phyloP scores from a whole-genome alignment of 2,797 vertebrate species.

The Lepus townsendii region DNA sequence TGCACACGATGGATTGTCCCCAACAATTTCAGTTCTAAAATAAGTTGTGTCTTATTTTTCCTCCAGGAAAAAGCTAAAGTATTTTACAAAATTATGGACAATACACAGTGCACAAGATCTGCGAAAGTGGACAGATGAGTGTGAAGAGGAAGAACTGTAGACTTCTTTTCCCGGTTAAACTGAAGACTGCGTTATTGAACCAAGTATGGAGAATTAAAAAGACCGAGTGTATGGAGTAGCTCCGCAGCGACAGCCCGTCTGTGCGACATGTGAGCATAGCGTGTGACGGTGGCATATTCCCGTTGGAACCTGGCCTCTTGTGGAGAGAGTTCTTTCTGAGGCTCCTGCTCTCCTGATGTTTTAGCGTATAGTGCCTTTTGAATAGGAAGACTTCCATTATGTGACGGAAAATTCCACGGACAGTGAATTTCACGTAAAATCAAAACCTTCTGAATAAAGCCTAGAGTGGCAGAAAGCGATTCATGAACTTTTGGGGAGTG shows the following conservation, averaged over 20 bases:
- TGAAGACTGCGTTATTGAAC: constrained; percentile 29
- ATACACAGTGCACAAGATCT: constrained; percentile 82
- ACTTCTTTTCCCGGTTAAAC: constrained; percentile 67
- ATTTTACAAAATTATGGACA: constrained; percentile 87
- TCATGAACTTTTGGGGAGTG: constrained; percentile 35
- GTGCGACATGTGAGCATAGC: background rate
- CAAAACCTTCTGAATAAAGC: constrained; percentile 70
- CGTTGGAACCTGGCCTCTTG: background rate
- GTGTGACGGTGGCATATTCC: background rate
- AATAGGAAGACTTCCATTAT: constrained; percentile 61
- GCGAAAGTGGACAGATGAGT: constrained; percentile 82
- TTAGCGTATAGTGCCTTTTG: constrained; percentile 27
- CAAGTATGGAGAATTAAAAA: constrained; percentile 56
- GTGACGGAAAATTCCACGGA: constrained; percentile 59
- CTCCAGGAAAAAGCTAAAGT: constrained; percentile 86
- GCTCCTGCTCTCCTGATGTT: background rate
- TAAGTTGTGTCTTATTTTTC: constrained; percentile 62
- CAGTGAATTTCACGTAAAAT: constrained; percentile 63
- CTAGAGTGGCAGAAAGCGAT: constrained; percentile 58
- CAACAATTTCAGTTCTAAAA: constrained; percentile 40
- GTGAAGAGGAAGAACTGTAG: constrained; percentile 73
- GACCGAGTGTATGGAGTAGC: background rate
- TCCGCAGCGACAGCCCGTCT: background rate
- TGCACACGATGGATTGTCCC: background rate
- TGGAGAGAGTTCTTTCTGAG: background rate